Evolutionary conservation across 2,888 invertebrate genomes (phyloP).

Genomic region (Hesperia comma): DNA sequence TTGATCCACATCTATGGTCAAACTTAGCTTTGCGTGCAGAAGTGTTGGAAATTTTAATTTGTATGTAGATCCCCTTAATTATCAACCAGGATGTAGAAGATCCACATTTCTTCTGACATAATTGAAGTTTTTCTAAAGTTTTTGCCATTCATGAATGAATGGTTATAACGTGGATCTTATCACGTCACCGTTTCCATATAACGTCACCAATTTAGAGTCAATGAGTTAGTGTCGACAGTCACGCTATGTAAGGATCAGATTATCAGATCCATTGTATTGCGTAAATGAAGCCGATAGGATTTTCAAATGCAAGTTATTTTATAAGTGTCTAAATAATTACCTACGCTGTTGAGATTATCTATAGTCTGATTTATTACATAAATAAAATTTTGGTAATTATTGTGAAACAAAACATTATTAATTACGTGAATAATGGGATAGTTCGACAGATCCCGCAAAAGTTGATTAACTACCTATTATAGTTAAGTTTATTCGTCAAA

Average conservation of each 20-base stretch:
- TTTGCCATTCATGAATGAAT: constrained; percentile 65
- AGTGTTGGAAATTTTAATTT: constrained; percentile 20
- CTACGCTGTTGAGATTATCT: too few relatives aligned
- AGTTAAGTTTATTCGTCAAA: too few relatives aligned
- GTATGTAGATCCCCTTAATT: constrained; percentile 14
- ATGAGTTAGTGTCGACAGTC: constrained; percentile 62
- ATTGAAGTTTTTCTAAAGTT: constrained; percentile 62
- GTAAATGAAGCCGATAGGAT: constrained; percentile 6
- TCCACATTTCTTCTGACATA: constrained; percentile 51
- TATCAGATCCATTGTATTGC: constrained; percentile 25
- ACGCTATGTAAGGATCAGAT: constrained; percentile 48
- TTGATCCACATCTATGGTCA: too few relatives aligned
- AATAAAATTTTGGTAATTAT: too few relatives aligned
- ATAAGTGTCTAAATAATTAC: too few relatives aligned
- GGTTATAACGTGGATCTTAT: constrained; percentile 55
- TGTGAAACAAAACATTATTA: too few relatives aligned
- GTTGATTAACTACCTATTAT: too few relatives aligned
- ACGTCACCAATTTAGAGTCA: constrained; percentile 71
- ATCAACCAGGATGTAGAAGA: constrained; percentile 59
- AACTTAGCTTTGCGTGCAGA: neutral
- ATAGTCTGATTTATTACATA: too few relatives aligned
- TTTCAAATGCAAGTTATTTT: too few relatives aligned
- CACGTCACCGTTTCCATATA: constrained; percentile 69
- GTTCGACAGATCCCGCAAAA: too few relatives aligned
- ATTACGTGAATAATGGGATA: too few relatives aligned